Conservation (phyloP, 2,113 vertebrate genomes). For the Lampris megalopsis region DNA sequence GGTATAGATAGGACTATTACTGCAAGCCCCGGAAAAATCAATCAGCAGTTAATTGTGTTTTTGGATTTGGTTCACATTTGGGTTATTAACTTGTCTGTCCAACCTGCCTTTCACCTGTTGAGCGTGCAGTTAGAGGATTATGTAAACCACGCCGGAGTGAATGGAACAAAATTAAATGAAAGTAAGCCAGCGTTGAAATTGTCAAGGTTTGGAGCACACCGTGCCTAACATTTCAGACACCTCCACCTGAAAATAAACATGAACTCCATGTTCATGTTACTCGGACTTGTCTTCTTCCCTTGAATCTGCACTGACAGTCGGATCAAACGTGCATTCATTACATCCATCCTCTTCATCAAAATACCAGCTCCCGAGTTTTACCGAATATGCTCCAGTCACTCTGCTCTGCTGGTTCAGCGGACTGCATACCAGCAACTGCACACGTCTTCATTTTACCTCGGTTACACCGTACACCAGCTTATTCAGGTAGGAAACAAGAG, state of each 20-base stretch:
- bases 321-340: no score
- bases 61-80: background rate
- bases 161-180: conserved; percentile 23
- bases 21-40: background rate
- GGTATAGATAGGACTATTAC: background rate
- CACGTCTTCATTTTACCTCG: no score
- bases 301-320: no score
- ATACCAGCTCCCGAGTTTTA: no score
- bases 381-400: no score
- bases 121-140: conserved; percentile 6
- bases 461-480: background rate
- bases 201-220: background rate
- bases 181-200: background rate
- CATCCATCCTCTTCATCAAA: no score
- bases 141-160: conserved; percentile 6
- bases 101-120: background rate
- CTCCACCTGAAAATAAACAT: background rate
- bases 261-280: no score
- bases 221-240: background rate
- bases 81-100: background rate
- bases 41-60: background rate
- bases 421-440: no score
- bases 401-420: no score
- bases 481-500: background rate
- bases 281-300: no score